Evolutionary conservation across 2,113 vertebrate species (phyloP).

Genomic region (Notechis scutatus): DNA sequence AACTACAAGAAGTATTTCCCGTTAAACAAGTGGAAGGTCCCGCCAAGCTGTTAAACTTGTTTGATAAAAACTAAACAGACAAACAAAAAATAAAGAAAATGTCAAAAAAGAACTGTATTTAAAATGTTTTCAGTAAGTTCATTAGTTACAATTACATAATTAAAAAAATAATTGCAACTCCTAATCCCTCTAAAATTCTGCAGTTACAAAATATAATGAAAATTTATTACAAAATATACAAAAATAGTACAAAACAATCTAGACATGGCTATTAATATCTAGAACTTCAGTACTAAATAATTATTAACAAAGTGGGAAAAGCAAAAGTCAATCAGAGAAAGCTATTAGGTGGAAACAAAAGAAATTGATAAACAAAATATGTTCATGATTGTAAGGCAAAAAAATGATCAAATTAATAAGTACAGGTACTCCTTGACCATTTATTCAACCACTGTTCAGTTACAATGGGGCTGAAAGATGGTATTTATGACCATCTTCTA

Average conservation of each 20-base stretch:
- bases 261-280: background rate
- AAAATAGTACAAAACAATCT: background rate
- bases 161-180: background rate
- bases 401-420: background rate
- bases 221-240: background rate
- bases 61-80: conserved; percentile 68
- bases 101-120: background rate
- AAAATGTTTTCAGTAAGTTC: background rate
- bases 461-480: background rate
- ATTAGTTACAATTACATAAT: background rate
- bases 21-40: conserved; percentile 72
- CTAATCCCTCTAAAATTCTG: background rate
- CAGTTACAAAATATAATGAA: background rate
- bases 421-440: background rate
- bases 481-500: background rate
- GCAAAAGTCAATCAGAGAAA: background rate
- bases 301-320: background rate
- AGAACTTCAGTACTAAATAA: background rate
- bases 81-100: conserved; percentile 8
- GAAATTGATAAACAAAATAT: background rate
- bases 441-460: background rate
- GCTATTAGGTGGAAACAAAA: background rate
- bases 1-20: conserved; percentile 71
- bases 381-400: background rate
- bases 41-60: conserved; percentile 55